A percentile compares a stretch with the other conserved stretches of the same genome.
These are phyloP conservation scores for Hafferia zeledoni DNA, from an alignment of 2,797 vertebrate species.

Conservation along the genomic window DNA sequence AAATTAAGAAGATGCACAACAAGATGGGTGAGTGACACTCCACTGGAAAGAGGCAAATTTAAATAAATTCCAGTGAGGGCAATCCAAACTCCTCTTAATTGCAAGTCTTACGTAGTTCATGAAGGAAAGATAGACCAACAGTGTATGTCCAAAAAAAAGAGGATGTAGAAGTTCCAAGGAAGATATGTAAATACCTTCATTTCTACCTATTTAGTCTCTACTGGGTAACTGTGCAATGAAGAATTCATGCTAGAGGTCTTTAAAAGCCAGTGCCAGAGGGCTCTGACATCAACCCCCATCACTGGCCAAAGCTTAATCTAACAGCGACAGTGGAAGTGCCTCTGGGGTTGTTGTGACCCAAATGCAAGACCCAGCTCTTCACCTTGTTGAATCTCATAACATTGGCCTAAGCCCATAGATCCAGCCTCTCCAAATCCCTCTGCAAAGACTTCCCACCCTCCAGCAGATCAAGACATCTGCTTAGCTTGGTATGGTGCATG, in stretches of 20 bases:
- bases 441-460: not conserved
- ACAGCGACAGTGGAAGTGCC: not conserved
- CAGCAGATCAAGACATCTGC: not conserved
- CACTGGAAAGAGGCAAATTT: not conserved
- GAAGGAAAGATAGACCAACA: not conserved
- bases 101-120: not conserved
- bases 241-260: not conserved
- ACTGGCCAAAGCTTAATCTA: not conserved
- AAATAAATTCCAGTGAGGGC: not conserved
- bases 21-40: not conserved
- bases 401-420: not conserved
- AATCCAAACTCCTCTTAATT: not conserved
- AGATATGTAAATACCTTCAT: not conserved
- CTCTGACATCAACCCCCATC: too few species aligned
- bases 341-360: not conserved
- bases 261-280: not conserved
- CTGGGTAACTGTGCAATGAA: not conserved
- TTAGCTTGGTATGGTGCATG: not conserved
- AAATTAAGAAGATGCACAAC: not conserved
- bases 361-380: fast-evolving
- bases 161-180: not conserved
- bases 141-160: not conserved
- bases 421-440: not conserved
- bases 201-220: not conserved
- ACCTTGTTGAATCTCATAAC: not conserved